Evolutionary conservation across 2,797 vertebrate species (phyloP).

Genomic region (Myotis findleyi): DNA sequence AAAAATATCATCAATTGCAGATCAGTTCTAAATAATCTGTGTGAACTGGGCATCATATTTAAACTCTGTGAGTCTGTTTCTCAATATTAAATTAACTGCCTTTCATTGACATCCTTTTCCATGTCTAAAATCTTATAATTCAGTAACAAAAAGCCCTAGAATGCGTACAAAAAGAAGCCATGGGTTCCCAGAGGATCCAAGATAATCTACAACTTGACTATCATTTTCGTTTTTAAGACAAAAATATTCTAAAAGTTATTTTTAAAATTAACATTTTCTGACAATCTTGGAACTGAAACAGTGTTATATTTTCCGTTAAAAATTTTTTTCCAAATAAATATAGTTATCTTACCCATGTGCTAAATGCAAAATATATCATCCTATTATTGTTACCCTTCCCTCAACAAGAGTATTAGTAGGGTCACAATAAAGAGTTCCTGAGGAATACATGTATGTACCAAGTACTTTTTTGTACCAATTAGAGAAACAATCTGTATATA

Average conservation of each 20-base stretch:
- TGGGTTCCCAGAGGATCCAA: neutral
- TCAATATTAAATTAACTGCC: neutral
- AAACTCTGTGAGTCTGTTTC: neutral
- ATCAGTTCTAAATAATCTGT: neutral
- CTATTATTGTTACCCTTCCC: neutral
- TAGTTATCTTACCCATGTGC: neutral
- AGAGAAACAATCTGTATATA: neutral
- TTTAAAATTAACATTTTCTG: constrained; percentile 20
- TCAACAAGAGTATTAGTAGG: neutral
- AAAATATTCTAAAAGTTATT: constrained; percentile 22
- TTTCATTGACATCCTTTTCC: neutral
- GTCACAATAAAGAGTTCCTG: neutral
- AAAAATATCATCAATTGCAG: neutral
- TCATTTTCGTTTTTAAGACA: neutral
- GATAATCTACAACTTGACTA: neutral
- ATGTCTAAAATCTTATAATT: neutral
- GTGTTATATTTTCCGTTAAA: neutral
- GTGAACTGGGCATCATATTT: neutral
- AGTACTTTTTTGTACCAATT: neutral
- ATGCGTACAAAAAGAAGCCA: neutral
- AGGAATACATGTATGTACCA: neutral
- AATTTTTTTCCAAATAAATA: neutral
- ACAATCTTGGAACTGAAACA: neutral
- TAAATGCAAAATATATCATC: neutral
- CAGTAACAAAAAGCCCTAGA: neutral